phyloP scores from a whole-genome alignment of 2,888 invertebrate genomes.

The Calliphora vomitoria region DNA sequence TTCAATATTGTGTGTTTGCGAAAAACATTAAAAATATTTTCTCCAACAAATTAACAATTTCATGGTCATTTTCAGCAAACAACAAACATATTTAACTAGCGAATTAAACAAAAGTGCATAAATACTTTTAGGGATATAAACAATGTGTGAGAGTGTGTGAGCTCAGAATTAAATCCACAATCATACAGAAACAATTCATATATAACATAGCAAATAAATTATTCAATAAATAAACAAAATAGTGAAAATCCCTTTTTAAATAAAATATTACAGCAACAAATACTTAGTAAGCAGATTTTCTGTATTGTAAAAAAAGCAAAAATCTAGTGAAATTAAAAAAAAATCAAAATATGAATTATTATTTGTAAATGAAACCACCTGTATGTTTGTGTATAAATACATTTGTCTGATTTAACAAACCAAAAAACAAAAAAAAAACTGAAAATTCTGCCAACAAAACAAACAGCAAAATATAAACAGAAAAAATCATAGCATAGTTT shows the following conservation, averaged over 20 bases:
- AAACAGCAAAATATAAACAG: constrained; percentile 28
- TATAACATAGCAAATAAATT: constrained; percentile 26
- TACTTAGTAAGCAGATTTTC: constrained; percentile 15
- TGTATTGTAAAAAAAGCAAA: not conserved
- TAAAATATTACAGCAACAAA: constrained; percentile 14
- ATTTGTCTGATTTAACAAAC: constrained; percentile 1
- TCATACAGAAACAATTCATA: constrained; percentile 15
- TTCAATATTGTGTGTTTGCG: constrained; percentile 44
- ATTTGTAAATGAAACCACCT: constrained; percentile 52
- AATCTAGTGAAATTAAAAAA: constrained; percentile 2
- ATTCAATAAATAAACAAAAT: constrained; percentile 38
- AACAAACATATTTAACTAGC: not conserved
- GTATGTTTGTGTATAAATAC: constrained; percentile 34
- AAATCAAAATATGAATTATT: not conserved
- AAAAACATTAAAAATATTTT: constrained; percentile 25
- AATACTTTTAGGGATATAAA: constrained; percentile 14
- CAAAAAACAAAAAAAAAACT: not conserved
- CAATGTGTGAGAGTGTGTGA: not conserved
- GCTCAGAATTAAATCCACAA: not conserved
- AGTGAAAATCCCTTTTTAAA: constrained; percentile 19
- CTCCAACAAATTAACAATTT: constrained; percentile 57
- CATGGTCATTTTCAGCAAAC: constrained; percentile 48
- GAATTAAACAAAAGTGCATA: not conserved
- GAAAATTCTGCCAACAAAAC: constrained; percentile 2
- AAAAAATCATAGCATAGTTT: constrained; percentile 52